phyloP scores from a whole-genome alignment of 2,113 vertebrate genomes.

The Cranoglanis bouderius region DNA sequence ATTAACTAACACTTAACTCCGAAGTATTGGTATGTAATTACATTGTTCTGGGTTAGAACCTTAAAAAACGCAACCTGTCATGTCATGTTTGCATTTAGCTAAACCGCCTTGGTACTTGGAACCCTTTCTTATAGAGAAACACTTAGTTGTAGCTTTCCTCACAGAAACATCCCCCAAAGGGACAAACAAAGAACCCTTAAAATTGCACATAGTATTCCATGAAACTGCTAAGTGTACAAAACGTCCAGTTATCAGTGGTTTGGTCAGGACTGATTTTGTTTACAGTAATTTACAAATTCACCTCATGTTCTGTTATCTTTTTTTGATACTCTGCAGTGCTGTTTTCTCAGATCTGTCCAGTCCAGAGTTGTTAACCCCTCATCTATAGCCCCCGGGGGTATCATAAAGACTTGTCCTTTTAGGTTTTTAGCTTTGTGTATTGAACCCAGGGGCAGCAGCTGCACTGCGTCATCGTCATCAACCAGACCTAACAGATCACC shows the following conservation, averaged over 20 bases:
- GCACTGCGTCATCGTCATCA: constrained; percentile 47
- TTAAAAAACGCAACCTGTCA: neutral
- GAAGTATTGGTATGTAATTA: neutral
- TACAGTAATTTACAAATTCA: neutral
- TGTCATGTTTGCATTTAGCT: neutral
- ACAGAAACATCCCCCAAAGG: neutral
- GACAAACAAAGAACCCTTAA: neutral
- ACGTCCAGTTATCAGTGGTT: neutral
- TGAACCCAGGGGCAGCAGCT: constrained; percentile 55
- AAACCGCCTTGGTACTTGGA: neutral
- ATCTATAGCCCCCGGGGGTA: constrained; percentile 54
- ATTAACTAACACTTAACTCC: neutral
- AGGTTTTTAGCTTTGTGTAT: constrained; percentile 37
- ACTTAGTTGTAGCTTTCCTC: neutral
- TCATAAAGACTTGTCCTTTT: constrained; percentile 47
- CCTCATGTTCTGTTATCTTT: neutral
- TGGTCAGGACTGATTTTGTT: neutral
- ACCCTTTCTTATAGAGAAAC: neutral
- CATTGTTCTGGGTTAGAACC: neutral
- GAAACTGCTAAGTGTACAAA: neutral
- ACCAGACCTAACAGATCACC: constrained; percentile 43
- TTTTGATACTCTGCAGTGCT: constrained; percentile 13
- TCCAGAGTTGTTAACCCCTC: constrained; percentile 50
- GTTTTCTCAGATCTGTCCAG: constrained; percentile 60
- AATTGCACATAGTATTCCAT: neutral